A percentile compares a stretch with the other conserved stretches of the same genome.
Evolutionary conservation across 2,797 vertebrate genomes (phyloP).

Genomic region (Sebastes cheni): DNA sequence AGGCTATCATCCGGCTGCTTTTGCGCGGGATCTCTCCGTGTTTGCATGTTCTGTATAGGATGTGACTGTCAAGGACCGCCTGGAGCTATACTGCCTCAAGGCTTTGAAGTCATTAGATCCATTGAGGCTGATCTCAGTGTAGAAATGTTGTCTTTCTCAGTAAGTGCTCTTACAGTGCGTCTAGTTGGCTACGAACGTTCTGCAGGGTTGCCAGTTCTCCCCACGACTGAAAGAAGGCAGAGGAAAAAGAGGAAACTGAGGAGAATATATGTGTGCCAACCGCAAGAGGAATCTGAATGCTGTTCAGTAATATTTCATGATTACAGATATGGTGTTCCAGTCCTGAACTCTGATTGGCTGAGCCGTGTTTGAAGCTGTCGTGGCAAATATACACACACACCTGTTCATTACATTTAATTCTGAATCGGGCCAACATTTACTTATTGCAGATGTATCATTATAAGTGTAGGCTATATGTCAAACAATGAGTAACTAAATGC

Average conservation of each 20-base stretch:
- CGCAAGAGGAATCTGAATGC: conserved; percentile 3
- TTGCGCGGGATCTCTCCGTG: conserved; percentile 32
- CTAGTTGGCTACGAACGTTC: conserved; percentile 11
- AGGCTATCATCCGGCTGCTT: conserved; percentile 59
- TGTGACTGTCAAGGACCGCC: conserved; percentile 55
- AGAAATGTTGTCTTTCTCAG: conserved; percentile 43
- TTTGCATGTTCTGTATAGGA: conserved; percentile 58
- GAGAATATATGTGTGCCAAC: conserved; percentile 1
- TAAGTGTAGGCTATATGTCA: neutral
- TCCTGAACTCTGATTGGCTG: neutral
- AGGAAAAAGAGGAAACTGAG: conserved; percentile 11
- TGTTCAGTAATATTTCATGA: neutral
- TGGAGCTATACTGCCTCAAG: conserved; percentile 53
- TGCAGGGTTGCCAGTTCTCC: conserved; percentile 1
- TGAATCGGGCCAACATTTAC: neutral
- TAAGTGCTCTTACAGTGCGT: conserved; percentile 1
- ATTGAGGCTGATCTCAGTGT: conserved; percentile 50
- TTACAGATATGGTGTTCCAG: neutral
- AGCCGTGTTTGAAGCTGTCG: neutral
- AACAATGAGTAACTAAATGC: neutral
- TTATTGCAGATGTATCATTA: neutral
- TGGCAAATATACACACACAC: neutral
- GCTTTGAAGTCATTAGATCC: conserved; percentile 59
- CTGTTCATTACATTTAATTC: neutral
- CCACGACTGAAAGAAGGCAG: neutral